Evolutionary conservation across 2,888 invertebrate genomes (phyloP).

Genomic region (Ametastegia equiseti): DNA sequence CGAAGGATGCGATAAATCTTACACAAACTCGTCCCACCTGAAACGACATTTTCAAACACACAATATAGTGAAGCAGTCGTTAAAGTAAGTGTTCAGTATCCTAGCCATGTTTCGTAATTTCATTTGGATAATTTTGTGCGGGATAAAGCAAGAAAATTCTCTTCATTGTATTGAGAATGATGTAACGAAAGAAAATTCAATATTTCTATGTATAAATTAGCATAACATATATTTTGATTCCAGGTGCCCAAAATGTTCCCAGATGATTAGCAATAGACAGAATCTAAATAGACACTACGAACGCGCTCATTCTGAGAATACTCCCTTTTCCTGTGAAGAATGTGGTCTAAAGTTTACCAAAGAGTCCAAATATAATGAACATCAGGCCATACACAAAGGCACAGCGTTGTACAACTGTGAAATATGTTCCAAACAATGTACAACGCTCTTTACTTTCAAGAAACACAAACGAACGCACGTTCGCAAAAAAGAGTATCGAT

Average conservation of each 20-base stretch:
- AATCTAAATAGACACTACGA: slow-evolving; percentile 81
- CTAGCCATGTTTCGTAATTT: neutral
- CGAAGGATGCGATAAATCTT: slow-evolving; percentile 80
- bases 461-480: slow-evolving; percentile 77
- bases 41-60: slow-evolving; percentile 80
- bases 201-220: too few relatives aligned
- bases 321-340: slow-evolving; percentile 74
- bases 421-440: slow-evolving; percentile 77
- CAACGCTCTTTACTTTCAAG: slow-evolving; percentile 75
- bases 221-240: too few relatives aligned
- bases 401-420: slow-evolving; percentile 76
- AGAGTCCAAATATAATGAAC: slow-evolving; percentile 79
- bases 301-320: slow-evolving; percentile 74
- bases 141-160: neutral
- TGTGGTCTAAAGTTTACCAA: slow-evolving; percentile 79
- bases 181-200: too few relatives aligned
- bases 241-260: slow-evolving; percentile 75
- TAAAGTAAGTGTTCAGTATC: slow-evolving; percentile 65
- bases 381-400: slow-evolving; percentile 79
- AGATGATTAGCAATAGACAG: slow-evolving; percentile 77
- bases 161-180: neutral
- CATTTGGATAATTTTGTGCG: neutral
- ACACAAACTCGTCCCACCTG: slow-evolving; percentile 80
- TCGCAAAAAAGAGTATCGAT: slow-evolving; percentile 64
- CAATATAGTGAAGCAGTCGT: slow-evolving; percentile 53